A percentile compares a stretch with the other conserved stretches of the same genome.
Evolutionary conservation across 1,140 invertebrate species (phyloP).

Genomic region (Caenorhabditis brenneri): DNA sequence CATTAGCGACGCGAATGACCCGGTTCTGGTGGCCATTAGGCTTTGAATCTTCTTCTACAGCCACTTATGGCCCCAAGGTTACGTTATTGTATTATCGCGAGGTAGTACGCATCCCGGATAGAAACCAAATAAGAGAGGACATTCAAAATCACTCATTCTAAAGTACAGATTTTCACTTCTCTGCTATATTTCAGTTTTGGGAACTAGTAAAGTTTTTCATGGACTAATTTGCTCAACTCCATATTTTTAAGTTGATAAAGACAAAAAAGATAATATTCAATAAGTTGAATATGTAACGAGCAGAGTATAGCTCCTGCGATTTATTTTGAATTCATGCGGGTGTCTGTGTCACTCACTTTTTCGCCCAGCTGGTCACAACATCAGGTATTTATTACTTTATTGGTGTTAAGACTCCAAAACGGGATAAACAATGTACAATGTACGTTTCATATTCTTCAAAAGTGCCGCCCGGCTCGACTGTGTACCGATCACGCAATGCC

Average conservation of each 20-base stretch:
- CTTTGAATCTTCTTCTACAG: neutral
- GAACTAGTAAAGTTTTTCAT: too few species aligned
- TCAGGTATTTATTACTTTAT: constrained; percentile 5
- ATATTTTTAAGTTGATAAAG: too few species aligned
- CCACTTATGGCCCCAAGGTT: constrained; percentile 8
- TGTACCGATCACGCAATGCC: too few species aligned
- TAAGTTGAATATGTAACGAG: too few species aligned
- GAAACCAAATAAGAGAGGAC: neutral
- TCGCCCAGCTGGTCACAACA: neutral
- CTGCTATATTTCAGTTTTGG: too few species aligned
- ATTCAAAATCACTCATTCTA: neutral
- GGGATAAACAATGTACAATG: neutral
- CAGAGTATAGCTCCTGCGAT: too few species aligned
- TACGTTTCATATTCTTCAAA: neutral
- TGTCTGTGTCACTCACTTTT: too few species aligned
- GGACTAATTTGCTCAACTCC: too few species aligned
- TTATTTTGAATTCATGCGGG: too few species aligned
- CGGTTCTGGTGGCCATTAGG: constrained; percentile 9
- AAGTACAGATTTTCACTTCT: too few species aligned
- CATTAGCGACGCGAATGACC: neutral
- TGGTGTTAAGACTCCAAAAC: neutral
- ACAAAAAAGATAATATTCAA: too few species aligned
- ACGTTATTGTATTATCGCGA: neutral
- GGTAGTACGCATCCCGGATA: neutral
- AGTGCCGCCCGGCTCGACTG: too few species aligned